Evolutionary conservation across 1,140 invertebrate genomes (phyloP).

Genomic region (Drosophila albomicans): DNA sequence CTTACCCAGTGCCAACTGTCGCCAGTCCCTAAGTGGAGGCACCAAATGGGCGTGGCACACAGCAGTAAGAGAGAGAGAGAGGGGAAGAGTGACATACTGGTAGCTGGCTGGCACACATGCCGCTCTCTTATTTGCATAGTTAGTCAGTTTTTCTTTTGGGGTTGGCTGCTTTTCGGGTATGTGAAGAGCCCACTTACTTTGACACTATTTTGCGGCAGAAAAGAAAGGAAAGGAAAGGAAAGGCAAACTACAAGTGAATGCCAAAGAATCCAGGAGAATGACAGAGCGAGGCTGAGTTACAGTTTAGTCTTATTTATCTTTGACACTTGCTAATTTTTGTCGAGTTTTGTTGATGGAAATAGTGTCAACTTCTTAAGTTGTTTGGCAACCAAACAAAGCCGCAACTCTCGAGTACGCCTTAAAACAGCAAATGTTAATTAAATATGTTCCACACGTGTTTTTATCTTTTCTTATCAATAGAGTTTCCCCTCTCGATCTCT

Average conservation of each 20-base stretch:
- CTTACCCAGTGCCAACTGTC: slow-evolving; percentile 75
- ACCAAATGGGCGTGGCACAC: slow-evolving; percentile 34
- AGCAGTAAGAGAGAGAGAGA: background rate
- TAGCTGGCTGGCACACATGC: slow-evolving; percentile 51
- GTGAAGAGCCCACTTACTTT: slow-evolving; percentile 79
- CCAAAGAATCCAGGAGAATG: slow-evolving; percentile 11
- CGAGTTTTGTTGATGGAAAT: slow-evolving; percentile 71
- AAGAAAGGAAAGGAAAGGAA: slow-evolving; percentile 67
- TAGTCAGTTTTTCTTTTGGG: slow-evolving; percentile 70
- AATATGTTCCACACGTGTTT: slow-evolving; percentile 8
- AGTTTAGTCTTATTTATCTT: slow-evolving; percentile 78
- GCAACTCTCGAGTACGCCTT: background rate
- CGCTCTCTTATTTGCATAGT: slow-evolving; percentile 75
- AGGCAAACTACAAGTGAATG: slow-evolving; percentile 60
- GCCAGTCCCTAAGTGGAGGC: slow-evolving; percentile 25
- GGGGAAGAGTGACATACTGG: too few relatives aligned
- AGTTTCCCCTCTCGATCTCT: slow-evolving; percentile 2
- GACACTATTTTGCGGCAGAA: slow-evolving; percentile 64
- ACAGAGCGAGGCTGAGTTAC: background rate
- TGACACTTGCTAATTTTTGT: slow-evolving; percentile 84
- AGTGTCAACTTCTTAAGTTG: slow-evolving; percentile 84
- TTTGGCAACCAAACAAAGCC: slow-evolving; percentile 73
- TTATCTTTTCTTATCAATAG: background rate
- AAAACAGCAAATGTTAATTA: slow-evolving; percentile 14
- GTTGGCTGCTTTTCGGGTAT: slow-evolving; percentile 43